Percentiles rank a stretch among this genome's conserved stretches.
phyloP scores from a whole-genome alignment of 1,140 invertebrate species.

The Calycopis cecrops region DNA sequence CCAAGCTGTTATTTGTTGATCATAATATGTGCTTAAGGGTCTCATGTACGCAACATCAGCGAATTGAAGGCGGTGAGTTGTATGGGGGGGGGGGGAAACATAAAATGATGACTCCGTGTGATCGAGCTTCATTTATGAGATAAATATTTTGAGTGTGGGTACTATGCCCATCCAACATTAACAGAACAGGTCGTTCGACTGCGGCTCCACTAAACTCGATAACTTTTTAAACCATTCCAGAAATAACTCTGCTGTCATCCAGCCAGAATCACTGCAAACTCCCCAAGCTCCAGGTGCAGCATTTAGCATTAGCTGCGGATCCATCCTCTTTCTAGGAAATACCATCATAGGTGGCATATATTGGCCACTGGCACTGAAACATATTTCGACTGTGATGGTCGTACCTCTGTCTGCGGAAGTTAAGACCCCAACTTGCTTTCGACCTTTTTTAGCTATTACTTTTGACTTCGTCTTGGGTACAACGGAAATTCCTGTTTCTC shows the following conservation, averaged over 20 bases:
- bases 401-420: constrained; percentile 47
- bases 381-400: constrained; percentile 50
- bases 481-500: constrained; percentile 60
- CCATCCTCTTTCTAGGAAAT: constrained; percentile 42
- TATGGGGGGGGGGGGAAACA: too few relatives aligned
- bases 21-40: too few relatives aligned
- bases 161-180: constrained; percentile 44
- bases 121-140: too few relatives aligned
- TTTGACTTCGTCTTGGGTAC: constrained; percentile 53
- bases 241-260: too few relatives aligned
- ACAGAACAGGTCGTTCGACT: constrained; percentile 32
- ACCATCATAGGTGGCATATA: constrained; percentile 50
- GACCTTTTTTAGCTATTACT: constrained; percentile 42
- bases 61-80: too few relatives aligned
- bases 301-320: constrained; percentile 24
- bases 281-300: too few relatives aligned
- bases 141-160: too few relatives aligned
- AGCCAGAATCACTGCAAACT: too few relatives aligned
- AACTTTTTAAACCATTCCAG: too few relatives aligned
- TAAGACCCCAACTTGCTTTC: constrained; percentile 45
- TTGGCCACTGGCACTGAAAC: constrained; percentile 45
- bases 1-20: too few relatives aligned
- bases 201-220: constrained; percentile 26
- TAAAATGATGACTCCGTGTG: too few relatives aligned
- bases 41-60: too few relatives aligned